These are phyloP conservation scores for Noctilio leporinus DNA, from an alignment of 2,113 vertebrate genomes.

Conservation along the genomic window DNA sequence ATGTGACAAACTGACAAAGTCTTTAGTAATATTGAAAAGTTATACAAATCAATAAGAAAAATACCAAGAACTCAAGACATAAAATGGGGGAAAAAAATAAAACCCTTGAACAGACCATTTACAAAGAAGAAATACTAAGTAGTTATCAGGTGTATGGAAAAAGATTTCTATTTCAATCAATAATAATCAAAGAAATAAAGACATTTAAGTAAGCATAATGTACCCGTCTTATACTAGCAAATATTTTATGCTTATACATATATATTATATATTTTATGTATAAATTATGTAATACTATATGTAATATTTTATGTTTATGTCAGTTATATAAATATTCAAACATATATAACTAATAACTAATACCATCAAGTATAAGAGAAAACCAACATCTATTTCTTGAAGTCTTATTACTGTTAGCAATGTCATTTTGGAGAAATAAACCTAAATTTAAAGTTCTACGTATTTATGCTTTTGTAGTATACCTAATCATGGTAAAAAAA, in stretches of 20 bases:
- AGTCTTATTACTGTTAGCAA: neutral
- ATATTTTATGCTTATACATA: neutral
- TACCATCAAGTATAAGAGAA: neutral
- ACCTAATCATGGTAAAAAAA: neutral
- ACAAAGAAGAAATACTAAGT: neutral
- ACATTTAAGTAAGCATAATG: neutral
- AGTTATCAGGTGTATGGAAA: neutral
- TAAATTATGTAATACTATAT: neutral
- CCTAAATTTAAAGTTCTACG: neutral
- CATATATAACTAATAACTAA: neutral
- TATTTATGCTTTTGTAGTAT: neutral
- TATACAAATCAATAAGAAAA: constrained; percentile 56
- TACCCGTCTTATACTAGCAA: neutral
- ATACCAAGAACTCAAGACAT: constrained; percentile 14
- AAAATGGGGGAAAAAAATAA: too few species aligned
- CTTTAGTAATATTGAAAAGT: constrained; percentile 53
- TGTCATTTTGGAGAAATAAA: neutral
- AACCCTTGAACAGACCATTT: neutral
- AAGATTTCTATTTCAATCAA: neutral
- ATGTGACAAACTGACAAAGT: constrained; percentile 57
- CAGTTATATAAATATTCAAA: neutral
- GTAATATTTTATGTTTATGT: neutral
- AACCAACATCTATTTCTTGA: neutral
- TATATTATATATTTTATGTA: neutral
- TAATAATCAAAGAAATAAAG: neutral